Evolutionary conservation across 2,888 invertebrate genomes (phyloP), one percentile per base, ranked within the genome.

Genomic region (Boloria selene): DNA sequence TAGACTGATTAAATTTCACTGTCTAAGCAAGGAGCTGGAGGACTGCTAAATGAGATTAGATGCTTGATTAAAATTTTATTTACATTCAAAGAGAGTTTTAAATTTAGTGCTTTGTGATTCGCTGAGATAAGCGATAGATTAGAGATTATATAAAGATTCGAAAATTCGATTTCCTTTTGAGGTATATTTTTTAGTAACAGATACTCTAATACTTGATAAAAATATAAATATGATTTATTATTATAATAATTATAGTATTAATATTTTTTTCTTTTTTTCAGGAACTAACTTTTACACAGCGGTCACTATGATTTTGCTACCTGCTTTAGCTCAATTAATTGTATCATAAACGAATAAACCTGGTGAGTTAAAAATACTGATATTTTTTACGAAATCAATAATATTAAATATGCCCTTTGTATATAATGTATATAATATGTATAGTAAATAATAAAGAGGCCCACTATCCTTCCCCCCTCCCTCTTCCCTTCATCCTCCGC

Each of bases 321-420:
- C 84, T 69, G 77, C 79, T 71, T 71, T 87, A 75, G 80, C 82
- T 78, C 81, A 86, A 77, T 73, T 80, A 67, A 71, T 84, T 69
- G 68, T 78, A 67, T 78, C 77, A 69, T 84, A 85, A 79, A 70
- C 70, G 58, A 63, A 60, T n/a, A 65, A 60, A 62, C 31, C 60
- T 64, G 55, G 61, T 70, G 65, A 73, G 71, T 6, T 31, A 6
- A 31, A 38, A 38, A 10, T n/a, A n/a, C n/a, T n/a, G n/a, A 38
- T 38, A 7, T 38, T 7, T 38, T 3, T 38, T 10, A 38, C 7
- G 10, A 38, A 38, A 38, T 10, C 10, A 38, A 5, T 31, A 31
- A 6, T 31, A 31, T 31, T 31, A 31, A 31, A 31, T 31, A 22
- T 22, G 22, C 22, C 3, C 22, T 22, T 22, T 22, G 1, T 22